phyloP scores from a whole-genome alignment of 92 coral and sea anemone genomes.

The Epizoanthus stellaris region DNA sequence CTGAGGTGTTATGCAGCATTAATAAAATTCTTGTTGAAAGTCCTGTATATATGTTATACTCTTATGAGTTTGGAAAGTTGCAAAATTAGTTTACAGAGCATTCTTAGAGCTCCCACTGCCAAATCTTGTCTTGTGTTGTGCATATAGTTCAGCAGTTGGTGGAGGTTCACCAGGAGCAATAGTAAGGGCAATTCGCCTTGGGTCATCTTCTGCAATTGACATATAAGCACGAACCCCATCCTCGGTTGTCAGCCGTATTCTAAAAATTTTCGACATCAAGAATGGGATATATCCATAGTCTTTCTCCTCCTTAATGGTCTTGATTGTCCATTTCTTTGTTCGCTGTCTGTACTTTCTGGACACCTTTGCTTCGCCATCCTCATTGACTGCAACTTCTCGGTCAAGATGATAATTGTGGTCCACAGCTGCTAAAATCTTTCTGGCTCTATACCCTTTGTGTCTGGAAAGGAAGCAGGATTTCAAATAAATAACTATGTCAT shows the following conservation, averaged over 20 bases:
- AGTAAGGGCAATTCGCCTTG: constrained; percentile 39
- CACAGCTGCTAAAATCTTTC: constrained; percentile 55
- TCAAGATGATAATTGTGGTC: constrained; percentile 55
- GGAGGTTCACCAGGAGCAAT: constrained; percentile 36
- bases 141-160: constrained; percentile 19
- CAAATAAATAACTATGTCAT: too few relatives aligned
- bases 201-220: constrained; percentile 32
- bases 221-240: constrained; percentile 20
- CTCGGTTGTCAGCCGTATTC: constrained; percentile 39
- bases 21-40: too few relatives aligned
- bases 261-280: constrained; percentile 45
- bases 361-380: constrained; percentile 28
- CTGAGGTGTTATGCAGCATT: too few relatives aligned
- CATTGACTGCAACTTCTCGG: constrained; percentile 30
- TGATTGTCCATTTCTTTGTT: constrained; percentile 50
- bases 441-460: constrained; percentile 50
- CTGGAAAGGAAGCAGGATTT: background rate
- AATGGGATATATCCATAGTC: constrained; percentile 50
- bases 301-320: constrained; percentile 39
- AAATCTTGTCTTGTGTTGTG: constrained; percentile 34
- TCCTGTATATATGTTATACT: too few relatives aligned
- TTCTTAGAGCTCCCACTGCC: too few relatives aligned
- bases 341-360: constrained; percentile 45
- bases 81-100: too few relatives aligned
- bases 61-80: too few relatives aligned